phyloP scores from a whole-genome alignment of 2,888 invertebrate species.

The Diadegma fenestrale region DNA sequence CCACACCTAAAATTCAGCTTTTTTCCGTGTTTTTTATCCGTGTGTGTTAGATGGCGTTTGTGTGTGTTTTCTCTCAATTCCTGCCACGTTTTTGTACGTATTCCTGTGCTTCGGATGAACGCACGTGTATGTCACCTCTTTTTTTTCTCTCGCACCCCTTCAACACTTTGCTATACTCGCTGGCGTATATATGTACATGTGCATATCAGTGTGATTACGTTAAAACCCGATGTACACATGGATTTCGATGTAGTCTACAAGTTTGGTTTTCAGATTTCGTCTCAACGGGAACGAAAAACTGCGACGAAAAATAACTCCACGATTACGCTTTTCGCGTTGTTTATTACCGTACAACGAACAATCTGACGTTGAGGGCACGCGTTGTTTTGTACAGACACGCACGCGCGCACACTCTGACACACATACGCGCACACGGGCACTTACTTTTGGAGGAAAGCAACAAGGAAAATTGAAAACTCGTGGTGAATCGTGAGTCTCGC shows the following conservation, averaged over 20 bases:
- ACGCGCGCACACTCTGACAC: neutral
- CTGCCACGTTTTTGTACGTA: constrained; percentile 34
- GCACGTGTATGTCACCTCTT: constrained; percentile 62
- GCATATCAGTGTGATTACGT: constrained; percentile 5
- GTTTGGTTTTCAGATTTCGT: neutral
- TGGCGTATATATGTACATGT: constrained; percentile 6
- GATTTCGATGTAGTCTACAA: neutral
- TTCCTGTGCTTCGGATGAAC: constrained; percentile 43
- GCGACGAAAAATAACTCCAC: neutral
- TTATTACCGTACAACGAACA: neutral
- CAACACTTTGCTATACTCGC: constrained; percentile 22
- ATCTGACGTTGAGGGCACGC: neutral
- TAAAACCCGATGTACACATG: constrained; percentile 17
- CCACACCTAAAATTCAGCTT: constrained; percentile 34
- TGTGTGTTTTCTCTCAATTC: constrained; percentile 36
- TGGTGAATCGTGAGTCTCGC: neutral
- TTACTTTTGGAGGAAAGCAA: neutral
- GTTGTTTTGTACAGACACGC: neutral
- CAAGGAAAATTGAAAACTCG: neutral
- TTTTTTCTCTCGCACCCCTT: constrained; percentile 44
- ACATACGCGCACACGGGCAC: neutral
- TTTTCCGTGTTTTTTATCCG: neutral
- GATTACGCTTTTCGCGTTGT: neutral
- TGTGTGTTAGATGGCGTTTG: neutral
- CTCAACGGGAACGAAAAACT: neutral